Evolutionary conservation across 64 coral and sea anemone species (phyloP), one percentile per base, ranked within the genome.

Genomic region (Montipora sp.): DNA sequence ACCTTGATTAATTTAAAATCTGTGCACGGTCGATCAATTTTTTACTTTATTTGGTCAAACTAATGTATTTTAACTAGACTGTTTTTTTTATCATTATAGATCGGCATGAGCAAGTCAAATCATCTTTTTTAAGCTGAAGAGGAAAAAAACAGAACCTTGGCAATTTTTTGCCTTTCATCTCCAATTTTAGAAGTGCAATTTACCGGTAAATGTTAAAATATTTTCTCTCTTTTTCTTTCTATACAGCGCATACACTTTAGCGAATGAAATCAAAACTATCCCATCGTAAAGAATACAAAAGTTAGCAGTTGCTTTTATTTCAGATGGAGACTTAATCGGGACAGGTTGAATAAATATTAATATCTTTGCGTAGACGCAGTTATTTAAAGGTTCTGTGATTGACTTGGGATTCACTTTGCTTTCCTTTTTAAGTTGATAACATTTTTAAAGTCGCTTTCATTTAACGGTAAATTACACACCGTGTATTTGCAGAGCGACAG

Each of bases 1-100:
- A 67, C 59, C 80, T 19, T 67, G 2, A 83, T 83, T 67, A 83
- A 67, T 67, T 83, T 63, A 3, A 81, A 81, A 83, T 83, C 67
- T 19, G 13, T 74, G 71, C 71, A 24, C 23, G 13, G 23, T 71
- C 68, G 19, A 71, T 71, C 18, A 71, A 7, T 71, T 71, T 71
- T 71, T 5, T 21, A 7, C 4, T 23, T 23, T 21, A 23, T 36
- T 36, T 36, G 36, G 36, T 36, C 36, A 36, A 36, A 36, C 36
- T 36, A 36, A 36, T 36, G 36, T 36, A 36, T 36, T 36, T 36
- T 36, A 36, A 36, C 36, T 0, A 36, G 36, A 36, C 36, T 36
- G 36, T 36, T 36, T 36, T 36, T 36, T 2, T 36, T 36, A 36
- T 36, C 36, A 66, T 14, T 66, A 14, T 66, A 66, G 51, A 55